Percentiles rank a stretch among this genome's conserved stretches.
phyloP scores from a whole-genome alignment of 1,140 invertebrate genomes.

The Psix sp. region DNA sequence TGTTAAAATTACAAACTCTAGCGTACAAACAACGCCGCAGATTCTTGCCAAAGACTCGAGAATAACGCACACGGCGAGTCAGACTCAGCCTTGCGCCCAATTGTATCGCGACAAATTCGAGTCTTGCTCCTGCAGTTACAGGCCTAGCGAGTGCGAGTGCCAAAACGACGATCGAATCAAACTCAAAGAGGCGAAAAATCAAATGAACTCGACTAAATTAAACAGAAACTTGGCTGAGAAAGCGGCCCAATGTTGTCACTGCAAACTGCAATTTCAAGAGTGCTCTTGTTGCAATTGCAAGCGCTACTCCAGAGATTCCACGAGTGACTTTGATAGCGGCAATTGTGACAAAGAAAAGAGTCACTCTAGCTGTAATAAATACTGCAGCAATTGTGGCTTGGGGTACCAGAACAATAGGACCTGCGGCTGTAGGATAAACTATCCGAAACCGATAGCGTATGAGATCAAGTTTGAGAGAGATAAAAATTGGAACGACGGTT shows the following conservation, averaged over 20 bases:
- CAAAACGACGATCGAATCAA: conserved; percentile 42
- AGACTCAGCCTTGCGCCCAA: conserved; percentile 24
- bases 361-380: conserved; percentile 47
- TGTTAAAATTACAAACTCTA: conserved; percentile 51
- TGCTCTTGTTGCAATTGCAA: conserved; percentile 1
- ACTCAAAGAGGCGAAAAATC: conserved; percentile 72
- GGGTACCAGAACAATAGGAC: conserved; percentile 61
- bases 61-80: conserved; percentile 6
- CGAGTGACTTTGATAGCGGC: conserved; percentile 32
- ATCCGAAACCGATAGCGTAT: conserved; percentile 72
- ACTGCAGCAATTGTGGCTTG: conserved; percentile 66
- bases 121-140: conserved; percentile 13
- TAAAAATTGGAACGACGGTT: conserved; percentile 19
- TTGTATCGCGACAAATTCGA: neutral
- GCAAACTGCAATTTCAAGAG: neutral
- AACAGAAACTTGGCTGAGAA: conserved; percentile 13
- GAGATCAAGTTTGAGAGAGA: conserved; percentile 68
- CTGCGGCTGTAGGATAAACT: conserved; percentile 63
- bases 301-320: neutral
- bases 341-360: conserved; percentile 42
- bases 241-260: conserved; percentile 6
- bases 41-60: neutral
- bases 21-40: conserved; percentile 60
- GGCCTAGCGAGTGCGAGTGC: conserved; percentile 9
- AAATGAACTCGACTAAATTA: conserved; percentile 68